Evolutionary conservation across 2,113 vertebrate genomes (phyloP), one percentile per base, ranked within the genome.

Genomic region (Grammomys surdaster): DNA sequence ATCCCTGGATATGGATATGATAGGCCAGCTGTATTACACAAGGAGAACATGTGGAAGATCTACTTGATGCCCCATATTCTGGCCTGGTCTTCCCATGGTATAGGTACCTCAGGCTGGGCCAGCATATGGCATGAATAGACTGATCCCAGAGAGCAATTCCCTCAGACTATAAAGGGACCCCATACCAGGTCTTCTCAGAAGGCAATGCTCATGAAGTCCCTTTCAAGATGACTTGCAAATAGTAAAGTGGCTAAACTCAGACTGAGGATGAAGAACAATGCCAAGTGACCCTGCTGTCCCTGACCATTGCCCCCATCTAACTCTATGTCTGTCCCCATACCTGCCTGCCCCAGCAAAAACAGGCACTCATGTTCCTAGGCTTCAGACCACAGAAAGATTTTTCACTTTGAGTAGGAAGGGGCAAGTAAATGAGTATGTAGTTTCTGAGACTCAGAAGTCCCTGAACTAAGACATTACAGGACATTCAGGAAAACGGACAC

Each of bases 241-340:
- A 33, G 24, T 36, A 67, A 13, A 89, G 43, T 0, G 0, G 22
- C 3, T 0, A 0, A 81, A 90, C n/a, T 31, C 36, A 80, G 69
- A 82, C 0, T 1, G 78, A 40, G 48, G 58, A 75, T 60, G 58
- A 11, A 12, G 22, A 43, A 46, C 40, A 70, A 33, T 40, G 31
- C 14, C 33, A 22, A 48, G 48, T 0, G 5, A 48, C 43, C 28
- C 43, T n/a, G 17, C 7, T 20, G 46, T 58, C 17, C 54, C 63
- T 31, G 28, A 46, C 11, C 22, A 33, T 11, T 28, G 22, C 1
- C n/a, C 46, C 8, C n/a, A 19, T 8, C 20, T 12, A 1, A 36
- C 48, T 20, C 19, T 6, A 4, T 12, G 11, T 67, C 22, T 20
- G 4, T 36, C 12, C 75, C 9, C 0, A 3, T 0, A 3, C n/a